Evolutionary conservation across 2,888 invertebrate species (phyloP).

Genomic region (Sesia apiformis): DNA sequence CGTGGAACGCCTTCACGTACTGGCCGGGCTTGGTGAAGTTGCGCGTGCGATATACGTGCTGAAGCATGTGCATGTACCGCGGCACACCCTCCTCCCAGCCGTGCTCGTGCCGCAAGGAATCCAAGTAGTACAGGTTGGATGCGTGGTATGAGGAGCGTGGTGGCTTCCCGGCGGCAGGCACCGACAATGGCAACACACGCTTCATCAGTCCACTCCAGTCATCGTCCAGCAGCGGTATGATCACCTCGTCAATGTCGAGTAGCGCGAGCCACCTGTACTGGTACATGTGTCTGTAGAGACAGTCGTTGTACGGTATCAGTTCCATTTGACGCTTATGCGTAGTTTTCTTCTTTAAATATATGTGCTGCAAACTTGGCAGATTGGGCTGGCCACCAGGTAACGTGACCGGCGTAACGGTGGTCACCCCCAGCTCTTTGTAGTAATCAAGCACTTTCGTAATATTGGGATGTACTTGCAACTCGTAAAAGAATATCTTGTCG

Average conservation of each 20-base stretch:
- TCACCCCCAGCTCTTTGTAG: constrained; percentile 78
- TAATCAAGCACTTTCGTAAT: constrained; percentile 86
- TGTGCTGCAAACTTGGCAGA: constrained; percentile 89
- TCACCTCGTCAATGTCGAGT: constrained; percentile 95
- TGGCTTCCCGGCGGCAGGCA: constrained; percentile 63
- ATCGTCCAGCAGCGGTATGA: constrained; percentile 86
- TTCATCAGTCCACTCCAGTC: constrained; percentile 88
- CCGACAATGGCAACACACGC: constrained; percentile 78
- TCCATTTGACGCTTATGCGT: constrained; percentile 96
- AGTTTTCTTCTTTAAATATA: constrained; percentile 91
- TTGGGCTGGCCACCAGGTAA: constrained; percentile 94
- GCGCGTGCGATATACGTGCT: constrained; percentile 91
- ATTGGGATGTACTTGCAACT: constrained; percentile 93
- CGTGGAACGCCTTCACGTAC: constrained; percentile 95
- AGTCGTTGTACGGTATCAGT: constrained; percentile 96
- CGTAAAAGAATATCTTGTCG: constrained; percentile 93
- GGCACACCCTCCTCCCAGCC: constrained; percentile 86
- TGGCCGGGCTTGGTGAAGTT: constrained; percentile 95
- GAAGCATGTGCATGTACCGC: constrained; percentile 93
- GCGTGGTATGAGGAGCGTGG: constrained; percentile 89
- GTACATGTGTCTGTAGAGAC: constrained; percentile 93
- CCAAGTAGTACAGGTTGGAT: constrained; percentile 93
- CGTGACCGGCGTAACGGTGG: constrained; percentile 86
- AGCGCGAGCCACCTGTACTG: constrained; percentile 92
- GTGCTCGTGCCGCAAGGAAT: constrained; percentile 87